Evolutionary conservation across 2,888 invertebrate genomes (phyloP).

Genomic region (Eugnorisma glareosa): DNA sequence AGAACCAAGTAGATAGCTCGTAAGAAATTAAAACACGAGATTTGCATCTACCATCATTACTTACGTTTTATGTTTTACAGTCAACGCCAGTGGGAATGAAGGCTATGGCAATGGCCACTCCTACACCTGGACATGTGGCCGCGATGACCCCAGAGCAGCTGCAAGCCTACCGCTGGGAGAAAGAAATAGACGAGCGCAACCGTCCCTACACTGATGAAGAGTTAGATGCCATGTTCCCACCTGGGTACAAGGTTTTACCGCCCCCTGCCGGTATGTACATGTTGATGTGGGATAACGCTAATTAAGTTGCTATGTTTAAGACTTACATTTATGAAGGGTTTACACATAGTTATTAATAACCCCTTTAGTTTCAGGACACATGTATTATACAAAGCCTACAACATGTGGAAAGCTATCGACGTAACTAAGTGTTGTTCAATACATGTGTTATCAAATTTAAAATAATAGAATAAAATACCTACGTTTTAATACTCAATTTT

Average conservation of each 20-base stretch:
- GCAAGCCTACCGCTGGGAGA: constrained; percentile 99
- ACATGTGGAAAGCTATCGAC: constrained; percentile 74
- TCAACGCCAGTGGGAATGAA: constrained; percentile 97
- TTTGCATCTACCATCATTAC: not conserved
- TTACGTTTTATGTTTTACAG: constrained; percentile 66
- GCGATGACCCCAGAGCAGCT: constrained; percentile 99
- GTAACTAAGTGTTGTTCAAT: constrained; percentile 72
- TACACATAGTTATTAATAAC: constrained; percentile 86
- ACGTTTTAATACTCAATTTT: constrained; percentile 86
- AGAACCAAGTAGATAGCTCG: not conserved
- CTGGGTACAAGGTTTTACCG: constrained; percentile 98
- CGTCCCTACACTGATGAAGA: constrained; percentile 99
- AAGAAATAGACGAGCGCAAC: constrained; percentile 99
- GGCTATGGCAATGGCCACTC: constrained; percentile 99
- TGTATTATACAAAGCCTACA: constrained; percentile 83
- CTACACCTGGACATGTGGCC: constrained; percentile 98
- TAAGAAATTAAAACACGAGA: not conserved
- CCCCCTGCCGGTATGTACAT: constrained; percentile 95
- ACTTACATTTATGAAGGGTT: constrained; percentile 64
- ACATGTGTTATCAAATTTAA: constrained; percentile 82
- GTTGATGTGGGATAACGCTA: constrained; percentile 54
- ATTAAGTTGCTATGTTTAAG: constrained; percentile 63
- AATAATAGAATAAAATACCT: constrained; percentile 75
- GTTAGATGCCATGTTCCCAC: constrained; percentile 98
- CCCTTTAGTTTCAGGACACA: constrained; percentile 89